Percentiles rank a stretch among this genome's conserved stretches.
Evolutionary conservation across 2,888 invertebrate species (phyloP).

Genomic region (Limnephilus rhombicus): DNA sequence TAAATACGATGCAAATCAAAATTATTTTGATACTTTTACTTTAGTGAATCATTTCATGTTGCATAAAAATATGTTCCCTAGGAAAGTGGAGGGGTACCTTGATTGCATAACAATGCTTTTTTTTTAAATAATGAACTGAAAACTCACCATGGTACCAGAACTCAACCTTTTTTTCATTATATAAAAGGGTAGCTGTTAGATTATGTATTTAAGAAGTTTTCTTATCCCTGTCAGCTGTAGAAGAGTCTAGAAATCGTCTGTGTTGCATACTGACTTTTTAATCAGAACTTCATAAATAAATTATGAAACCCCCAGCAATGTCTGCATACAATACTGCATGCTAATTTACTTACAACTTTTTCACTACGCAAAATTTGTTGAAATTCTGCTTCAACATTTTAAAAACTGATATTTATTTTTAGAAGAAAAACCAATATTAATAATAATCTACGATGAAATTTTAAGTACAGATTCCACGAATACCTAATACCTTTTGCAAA

Average conservation of each 20-base stretch:
- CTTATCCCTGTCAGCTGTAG: background rate
- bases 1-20: background rate
- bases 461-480: background rate
- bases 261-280: slow-evolving; percentile 13
- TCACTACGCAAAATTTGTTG: background rate
- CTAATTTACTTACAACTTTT: background rate
- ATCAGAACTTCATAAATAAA: slow-evolving; percentile 27
- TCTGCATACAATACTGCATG: background rate
- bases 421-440: too few relatives aligned
- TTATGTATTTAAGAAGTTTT: background rate
- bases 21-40: too few relatives aligned
- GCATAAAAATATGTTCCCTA: too few relatives aligned
- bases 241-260: background rate
- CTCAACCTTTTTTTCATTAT: too few relatives aligned
- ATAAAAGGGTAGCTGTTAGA: background rate
- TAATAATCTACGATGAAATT: background rate
- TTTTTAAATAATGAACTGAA: too few relatives aligned
- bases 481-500: background rate
- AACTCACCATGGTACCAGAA: too few relatives aligned
- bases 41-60: background rate
- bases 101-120: background rate
- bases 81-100: too few relatives aligned
- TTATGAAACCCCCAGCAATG: slow-evolving; percentile 18
- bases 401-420: too few relatives aligned
- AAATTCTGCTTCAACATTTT: background rate